Conservation (phyloP, 2,797 vertebrate genomes). For the Lepidocolaptes lacrymiger region DNA sequence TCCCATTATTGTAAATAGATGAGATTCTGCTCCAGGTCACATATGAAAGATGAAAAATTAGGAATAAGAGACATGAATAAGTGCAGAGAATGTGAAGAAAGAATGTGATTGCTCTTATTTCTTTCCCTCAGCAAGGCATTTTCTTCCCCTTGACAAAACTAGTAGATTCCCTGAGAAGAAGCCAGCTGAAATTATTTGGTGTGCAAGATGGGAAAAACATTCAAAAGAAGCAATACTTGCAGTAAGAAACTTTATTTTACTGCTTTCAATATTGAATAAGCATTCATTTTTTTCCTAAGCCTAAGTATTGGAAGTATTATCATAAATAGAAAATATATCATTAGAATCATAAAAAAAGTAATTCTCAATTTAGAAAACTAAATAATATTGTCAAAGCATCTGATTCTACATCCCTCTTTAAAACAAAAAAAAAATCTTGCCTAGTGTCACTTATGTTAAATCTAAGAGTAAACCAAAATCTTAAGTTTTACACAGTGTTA, state of each 20-base stretch:
- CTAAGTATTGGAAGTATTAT: neutral
- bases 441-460: neutral
- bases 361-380: neutral
- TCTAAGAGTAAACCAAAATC: neutral
- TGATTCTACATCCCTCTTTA: neutral
- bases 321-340: neutral
- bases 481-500: neutral
- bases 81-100: neutral
- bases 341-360: neutral
- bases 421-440: neutral
- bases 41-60: conserved; percentile 59
- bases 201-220: neutral
- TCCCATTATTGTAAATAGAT: conserved; percentile 60
- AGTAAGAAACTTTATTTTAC: neutral
- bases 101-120: neutral
- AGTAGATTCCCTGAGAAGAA: neutral
- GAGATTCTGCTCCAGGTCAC: conserved; percentile 52
- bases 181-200: neutral
- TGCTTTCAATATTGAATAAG: neutral
- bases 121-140: neutral
- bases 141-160: neutral
- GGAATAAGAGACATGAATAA: conserved; percentile 32
- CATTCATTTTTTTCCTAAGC: neutral
- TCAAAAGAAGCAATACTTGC: neutral
- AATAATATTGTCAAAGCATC: neutral